A percentile compares a stretch with the other conserved stretches of the same genome.
phyloP scores from a whole-genome alignment of 2,797 vertebrate genomes.

The Lates japonicus region DNA sequence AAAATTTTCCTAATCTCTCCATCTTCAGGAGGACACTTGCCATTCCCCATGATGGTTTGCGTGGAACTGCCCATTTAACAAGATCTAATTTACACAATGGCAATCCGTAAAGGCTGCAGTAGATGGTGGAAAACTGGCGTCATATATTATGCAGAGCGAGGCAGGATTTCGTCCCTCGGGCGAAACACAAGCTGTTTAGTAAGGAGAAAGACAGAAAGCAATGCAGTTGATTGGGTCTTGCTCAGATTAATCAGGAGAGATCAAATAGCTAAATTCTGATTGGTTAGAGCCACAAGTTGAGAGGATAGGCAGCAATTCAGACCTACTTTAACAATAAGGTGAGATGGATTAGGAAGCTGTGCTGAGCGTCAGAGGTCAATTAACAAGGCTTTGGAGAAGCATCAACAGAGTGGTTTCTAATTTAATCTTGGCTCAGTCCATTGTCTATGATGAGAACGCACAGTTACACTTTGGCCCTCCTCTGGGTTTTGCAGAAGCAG shows the following conservation, averaged over 20 bases:
- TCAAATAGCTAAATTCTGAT: constrained; percentile 26
- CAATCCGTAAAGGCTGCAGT: background rate
- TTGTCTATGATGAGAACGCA: constrained; percentile 17
- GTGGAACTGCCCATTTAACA: background rate
- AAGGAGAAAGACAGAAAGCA: constrained; percentile 32
- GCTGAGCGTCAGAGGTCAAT: constrained; percentile 65
- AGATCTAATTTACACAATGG: background rate
- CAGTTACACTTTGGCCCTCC: constrained; percentile 1
- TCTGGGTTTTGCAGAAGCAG: constrained; percentile 31
- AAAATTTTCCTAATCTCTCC: background rate
- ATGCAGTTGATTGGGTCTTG: constrained; percentile 55
- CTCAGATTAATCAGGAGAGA: constrained; percentile 43
- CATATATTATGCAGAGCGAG: constrained; percentile 20
- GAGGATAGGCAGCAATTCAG: constrained; percentile 38
- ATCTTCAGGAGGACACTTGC: background rate
- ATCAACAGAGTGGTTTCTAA: constrained; percentile 43
- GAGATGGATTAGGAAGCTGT: constrained; percentile 62
- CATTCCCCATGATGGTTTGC: background rate
- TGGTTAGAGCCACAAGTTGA: constrained; percentile 54
- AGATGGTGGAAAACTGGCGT: constrained; percentile 1
- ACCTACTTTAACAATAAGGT: constrained; percentile 70
- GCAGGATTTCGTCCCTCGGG: constrained; percentile 32
- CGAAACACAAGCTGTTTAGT: constrained; percentile 31
- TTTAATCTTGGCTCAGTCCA: constrained; percentile 58
- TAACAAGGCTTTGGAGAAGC: constrained; percentile 61